A percentile compares a stretch with the other conserved stretches of the same genome.
These are phyloP conservation scores for Holothuria glaberrima DNA, from an alignment of 35 echinoderm and acorn worm species.

Conservation along the genomic window DNA sequence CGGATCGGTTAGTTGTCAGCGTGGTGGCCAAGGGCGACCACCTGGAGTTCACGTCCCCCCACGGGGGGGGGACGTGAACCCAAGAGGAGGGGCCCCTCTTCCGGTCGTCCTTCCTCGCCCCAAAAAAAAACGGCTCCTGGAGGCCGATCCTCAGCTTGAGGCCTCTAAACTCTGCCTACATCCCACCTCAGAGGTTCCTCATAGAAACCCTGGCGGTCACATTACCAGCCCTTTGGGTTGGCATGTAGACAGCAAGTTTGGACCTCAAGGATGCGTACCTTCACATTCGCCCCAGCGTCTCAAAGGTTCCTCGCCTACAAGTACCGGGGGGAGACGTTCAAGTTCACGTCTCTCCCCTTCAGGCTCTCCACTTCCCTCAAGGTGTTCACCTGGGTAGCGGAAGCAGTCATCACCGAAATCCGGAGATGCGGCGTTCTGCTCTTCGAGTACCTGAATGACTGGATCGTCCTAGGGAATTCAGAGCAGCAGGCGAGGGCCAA, in stretches of 20 bases:
- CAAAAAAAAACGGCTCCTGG: too few relatives aligned
- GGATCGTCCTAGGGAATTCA: background rate
- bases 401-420: too few relatives aligned
- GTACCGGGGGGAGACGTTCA: too few relatives aligned
- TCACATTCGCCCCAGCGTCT: background rate
- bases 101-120: too few relatives aligned
- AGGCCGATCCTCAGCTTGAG: too few relatives aligned
- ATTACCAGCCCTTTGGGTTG: background rate
- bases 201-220: background rate
- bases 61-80: too few relatives aligned
- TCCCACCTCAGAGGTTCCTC: background rate
- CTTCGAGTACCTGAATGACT: background rate
- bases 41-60: too few relatives aligned
- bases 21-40: too few relatives aligned
- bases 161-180: conserved; percentile 2
- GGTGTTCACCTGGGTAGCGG: background rate
- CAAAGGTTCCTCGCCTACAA: conserved; percentile 1
- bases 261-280: conserved; percentile 26
- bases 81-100: too few relatives aligned
- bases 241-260: background rate
- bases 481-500: background rate
- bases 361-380: background rate
- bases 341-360: too few relatives aligned
- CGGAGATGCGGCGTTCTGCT: background rate
- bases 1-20: too few relatives aligned